Conservation (phyloP, 2,888 invertebrate genomes). For the Caradrina clavipalpis region DNA sequence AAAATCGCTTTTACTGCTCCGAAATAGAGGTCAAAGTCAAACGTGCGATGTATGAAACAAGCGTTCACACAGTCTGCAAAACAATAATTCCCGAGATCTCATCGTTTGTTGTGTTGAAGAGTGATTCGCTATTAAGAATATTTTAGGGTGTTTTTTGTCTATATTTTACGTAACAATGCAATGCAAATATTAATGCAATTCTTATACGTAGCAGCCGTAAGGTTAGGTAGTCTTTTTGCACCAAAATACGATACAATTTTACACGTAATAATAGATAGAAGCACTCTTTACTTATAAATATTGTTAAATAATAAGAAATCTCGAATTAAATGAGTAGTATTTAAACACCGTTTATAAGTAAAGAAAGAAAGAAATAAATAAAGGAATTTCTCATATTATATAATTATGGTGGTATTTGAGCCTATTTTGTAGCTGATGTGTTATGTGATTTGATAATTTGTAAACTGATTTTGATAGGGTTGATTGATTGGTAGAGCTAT, state of each 20-base stretch:
- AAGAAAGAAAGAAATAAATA: conserved; percentile 33
- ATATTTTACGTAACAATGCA: conserved; percentile 50
- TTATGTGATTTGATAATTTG: conserved; percentile 25
- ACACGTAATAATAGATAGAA: conserved; percentile 36
- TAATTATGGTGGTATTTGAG: conserved; percentile 8
- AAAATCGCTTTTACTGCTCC: background rate
- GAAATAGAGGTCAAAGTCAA: background rate
- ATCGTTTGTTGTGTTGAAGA: conserved; percentile 63
- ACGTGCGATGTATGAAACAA: background rate
- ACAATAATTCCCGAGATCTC: conserved; percentile 62
- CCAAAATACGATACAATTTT: conserved; percentile 59
- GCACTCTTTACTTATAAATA: conserved; percentile 44
- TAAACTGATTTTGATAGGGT: background rate
- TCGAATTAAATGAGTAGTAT: conserved; percentile 8
- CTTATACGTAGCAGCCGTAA: conserved; percentile 45
- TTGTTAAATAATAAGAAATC: conserved; percentile 16
- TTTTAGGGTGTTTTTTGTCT: conserved; percentile 43
- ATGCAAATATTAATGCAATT: conserved; percentile 63
- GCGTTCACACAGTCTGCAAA: conserved; percentile 57
- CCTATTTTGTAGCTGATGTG: conserved; percentile 15
- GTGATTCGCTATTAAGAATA: conserved; percentile 57
- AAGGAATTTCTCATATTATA: conserved; percentile 31
- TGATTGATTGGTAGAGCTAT: conserved; percentile 15
- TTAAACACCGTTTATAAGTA: conserved; percentile 48
- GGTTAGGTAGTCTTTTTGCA: conserved; percentile 71